Percentiles rank a stretch among this genome's conserved stretches.
Evolutionary conservation across 2,797 vertebrate genomes (phyloP).

Genomic region (Merluccius polli): DNA sequence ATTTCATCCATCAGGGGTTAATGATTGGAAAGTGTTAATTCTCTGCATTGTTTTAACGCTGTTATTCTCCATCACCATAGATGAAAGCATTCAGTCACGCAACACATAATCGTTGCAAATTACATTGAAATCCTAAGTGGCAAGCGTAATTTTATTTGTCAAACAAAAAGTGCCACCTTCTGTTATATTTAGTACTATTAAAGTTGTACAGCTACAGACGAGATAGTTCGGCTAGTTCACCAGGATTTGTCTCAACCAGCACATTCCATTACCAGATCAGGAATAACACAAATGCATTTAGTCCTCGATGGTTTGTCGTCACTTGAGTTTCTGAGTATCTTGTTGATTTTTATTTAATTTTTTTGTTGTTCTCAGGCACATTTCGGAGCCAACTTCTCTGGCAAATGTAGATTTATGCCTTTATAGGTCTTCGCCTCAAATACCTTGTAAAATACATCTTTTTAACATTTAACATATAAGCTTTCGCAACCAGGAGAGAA

Average conservation of each 20-base stretch:
- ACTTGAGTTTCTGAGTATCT: constrained; percentile 50
- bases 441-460: constrained; percentile 70
- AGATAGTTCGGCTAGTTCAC: constrained; percentile 20
- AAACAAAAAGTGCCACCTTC: constrained; percentile 14
- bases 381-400: constrained; percentile 60
- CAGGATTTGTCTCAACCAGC: constrained; percentile 37
- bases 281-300: constrained; percentile 43
- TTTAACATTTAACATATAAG: constrained; percentile 64
- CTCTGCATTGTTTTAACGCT: not conserved
- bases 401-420: constrained; percentile 66
- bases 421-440: constrained; percentile 69
- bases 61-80: not conserved
- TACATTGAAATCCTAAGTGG: not conserved
- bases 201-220: constrained; percentile 46
- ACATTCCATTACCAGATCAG: constrained; percentile 60
- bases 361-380: constrained; percentile 62
- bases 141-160: not conserved
- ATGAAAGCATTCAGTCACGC: constrained; percentile 34
- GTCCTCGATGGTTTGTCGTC: constrained; percentile 46
- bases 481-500: constrained; percentile 43
- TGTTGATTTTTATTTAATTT: constrained; percentile 12
- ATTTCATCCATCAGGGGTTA: constrained; percentile 18
- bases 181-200: constrained; percentile 12
- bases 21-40: constrained; percentile 15
- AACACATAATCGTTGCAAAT: constrained; percentile 19